Percentiles rank a stretch among this genome's conserved stretches.
Evolutionary conservation across 2,797 vertebrate genomes (phyloP).

Genomic region (Protosalanx chinensis): DNA sequence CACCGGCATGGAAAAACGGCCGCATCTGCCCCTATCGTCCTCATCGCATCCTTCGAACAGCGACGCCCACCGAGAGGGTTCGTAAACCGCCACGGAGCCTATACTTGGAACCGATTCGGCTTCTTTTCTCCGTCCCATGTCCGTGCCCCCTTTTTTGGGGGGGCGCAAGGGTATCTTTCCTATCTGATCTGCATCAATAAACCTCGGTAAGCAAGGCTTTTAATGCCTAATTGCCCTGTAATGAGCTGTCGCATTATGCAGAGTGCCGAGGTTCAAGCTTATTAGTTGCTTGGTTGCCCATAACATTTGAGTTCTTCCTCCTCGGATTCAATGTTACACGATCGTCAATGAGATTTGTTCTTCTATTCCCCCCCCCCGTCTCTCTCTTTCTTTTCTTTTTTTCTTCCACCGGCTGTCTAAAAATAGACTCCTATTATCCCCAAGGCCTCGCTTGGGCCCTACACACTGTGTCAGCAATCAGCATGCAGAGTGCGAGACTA

Average conservation of each 20-base stretch:
- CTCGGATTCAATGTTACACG: conserved; percentile 62
- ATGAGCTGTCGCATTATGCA: conserved; percentile 80
- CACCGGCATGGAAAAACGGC: conserved; percentile 21
- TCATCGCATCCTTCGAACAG: conserved; percentile 61
- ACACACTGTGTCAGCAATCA: conserved; percentile 74
- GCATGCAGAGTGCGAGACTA: conserved; percentile 65
- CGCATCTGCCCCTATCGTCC: conserved; percentile 57
- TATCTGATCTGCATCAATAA: conserved; percentile 79
- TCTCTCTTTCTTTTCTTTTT: conserved; percentile 20
- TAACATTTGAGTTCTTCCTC: conserved; percentile 74
- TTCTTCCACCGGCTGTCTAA: conserved; percentile 60
- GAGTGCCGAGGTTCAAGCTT: conserved; percentile 79
- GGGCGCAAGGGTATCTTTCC: conserved; percentile 70
- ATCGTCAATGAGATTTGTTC: conserved; percentile 64
- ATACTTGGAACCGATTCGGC: conserved; percentile 59
- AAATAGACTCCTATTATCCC: conserved; percentile 75
- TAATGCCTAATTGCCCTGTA: conserved; percentile 80
- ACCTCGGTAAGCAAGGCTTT: conserved; percentile 75
- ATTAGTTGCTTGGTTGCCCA: conserved; percentile 83
- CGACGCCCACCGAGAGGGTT: conserved; percentile 65
- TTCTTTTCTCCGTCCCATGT: conserved; percentile 38
- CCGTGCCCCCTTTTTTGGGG: conserved; percentile 62
- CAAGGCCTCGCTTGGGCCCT: conserved; percentile 60
- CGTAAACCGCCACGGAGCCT: conserved; percentile 61
- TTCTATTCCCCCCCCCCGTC: conserved; percentile 41